Conservation (phyloP, 2,113 vertebrate genomes). For the Tinamus guttatus region DNA sequence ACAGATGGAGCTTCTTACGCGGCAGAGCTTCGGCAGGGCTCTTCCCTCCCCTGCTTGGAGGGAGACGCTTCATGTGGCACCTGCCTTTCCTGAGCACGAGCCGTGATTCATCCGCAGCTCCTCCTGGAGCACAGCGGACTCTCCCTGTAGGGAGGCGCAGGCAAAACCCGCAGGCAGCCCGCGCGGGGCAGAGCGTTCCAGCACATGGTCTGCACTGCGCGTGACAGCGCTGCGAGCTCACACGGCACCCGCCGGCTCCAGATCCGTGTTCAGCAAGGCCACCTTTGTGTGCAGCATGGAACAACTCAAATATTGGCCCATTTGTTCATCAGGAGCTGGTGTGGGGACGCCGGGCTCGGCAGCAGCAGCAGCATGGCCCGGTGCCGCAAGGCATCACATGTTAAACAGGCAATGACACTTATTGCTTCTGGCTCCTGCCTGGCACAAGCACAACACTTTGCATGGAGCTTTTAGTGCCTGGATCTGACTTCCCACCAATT, state of each 20-base stretch:
- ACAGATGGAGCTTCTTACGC: too few species aligned
- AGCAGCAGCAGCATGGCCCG: too few species aligned
- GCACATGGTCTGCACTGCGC: neutral
- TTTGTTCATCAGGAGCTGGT: too few species aligned
- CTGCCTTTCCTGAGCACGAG: neutral
- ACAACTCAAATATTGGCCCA: neutral
- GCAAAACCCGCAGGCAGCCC: neutral
- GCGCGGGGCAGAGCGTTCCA: neutral
- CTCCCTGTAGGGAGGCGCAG: accelerated
- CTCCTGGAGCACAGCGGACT: neutral
- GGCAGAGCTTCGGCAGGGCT: neutral
- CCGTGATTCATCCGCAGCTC: neutral
- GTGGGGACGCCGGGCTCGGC: too few species aligned
- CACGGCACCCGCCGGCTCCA: neutral
- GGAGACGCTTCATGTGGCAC: neutral
- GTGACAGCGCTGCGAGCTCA: neutral
- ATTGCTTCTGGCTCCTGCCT: neutral
- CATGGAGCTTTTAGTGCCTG: neutral
- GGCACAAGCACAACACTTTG: neutral
- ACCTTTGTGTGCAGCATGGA: neutral
- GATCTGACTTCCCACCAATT: neutral
- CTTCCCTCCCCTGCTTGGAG: accelerated
- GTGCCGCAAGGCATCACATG: neutral
- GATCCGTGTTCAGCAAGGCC: neutral
- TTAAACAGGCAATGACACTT: neutral